phyloP scores from a whole-genome alignment of 2,113 vertebrate genomes.

The human (Homo sapiens) region GRCh38 chr18:6175001-6175500 shows the following conservation, averaged over 20 bases:
- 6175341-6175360: not conserved
- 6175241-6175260: not conserved
- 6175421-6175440: not conserved
- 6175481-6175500: not conserved
- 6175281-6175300: not conserved
- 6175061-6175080: not conserved
- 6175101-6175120: not conserved
- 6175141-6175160: not conserved
- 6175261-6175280: not conserved
- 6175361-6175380: not conserved
- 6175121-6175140: not conserved
- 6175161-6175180: not conserved
- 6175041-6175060: not conserved
- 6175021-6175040: not conserved
- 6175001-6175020: not conserved
- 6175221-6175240: not conserved
- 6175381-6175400: not conserved
- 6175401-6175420: not conserved
- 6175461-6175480: not conserved
- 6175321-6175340: not conserved
- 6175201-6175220: not conserved
- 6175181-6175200: not conserved
- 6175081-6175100: not conserved
- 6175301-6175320: not conserved
- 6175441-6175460: not conserved